Conservation (phyloP, 2,797 vertebrate genomes). For the Arnoldichthys spilopterus region DNA sequence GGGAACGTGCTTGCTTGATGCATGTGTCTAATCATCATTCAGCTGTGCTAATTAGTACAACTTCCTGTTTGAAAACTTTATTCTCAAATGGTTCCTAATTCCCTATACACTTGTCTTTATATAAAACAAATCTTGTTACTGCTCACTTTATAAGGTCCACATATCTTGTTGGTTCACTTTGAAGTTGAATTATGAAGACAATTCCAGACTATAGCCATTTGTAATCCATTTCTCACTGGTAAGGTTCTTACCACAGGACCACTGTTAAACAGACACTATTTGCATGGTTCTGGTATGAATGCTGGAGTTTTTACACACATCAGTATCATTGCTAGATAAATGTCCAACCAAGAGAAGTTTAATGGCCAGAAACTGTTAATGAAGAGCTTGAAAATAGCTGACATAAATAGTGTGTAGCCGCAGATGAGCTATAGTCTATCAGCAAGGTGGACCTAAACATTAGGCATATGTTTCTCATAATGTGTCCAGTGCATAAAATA, state of each 20-base stretch:
- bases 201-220: neutral
- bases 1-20: neutral
- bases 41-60: conserved; percentile 3
- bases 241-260: neutral
- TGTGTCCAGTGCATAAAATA: neutral
- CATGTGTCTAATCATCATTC: conserved; percentile 11
- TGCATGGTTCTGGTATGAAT: neutral
- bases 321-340: neutral
- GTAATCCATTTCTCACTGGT: neutral
- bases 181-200: too few species aligned
- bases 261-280: neutral
- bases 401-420: neutral
- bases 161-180: too few species aligned
- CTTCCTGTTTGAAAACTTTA: neutral
- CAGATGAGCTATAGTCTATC: neutral
- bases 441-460: neutral
- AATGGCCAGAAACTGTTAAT: neutral
- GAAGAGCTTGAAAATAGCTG: neutral
- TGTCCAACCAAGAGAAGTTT: neutral
- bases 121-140: neutral
- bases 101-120: neutral
- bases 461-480: neutral
- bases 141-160: too few species aligned
- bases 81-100: neutral
- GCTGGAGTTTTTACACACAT: neutral